A percentile compares a stretch with the other conserved stretches of the same genome.
Conservation (phyloP, 2,888 invertebrate species). For the Eutolmus rufibarbis region DNA sequence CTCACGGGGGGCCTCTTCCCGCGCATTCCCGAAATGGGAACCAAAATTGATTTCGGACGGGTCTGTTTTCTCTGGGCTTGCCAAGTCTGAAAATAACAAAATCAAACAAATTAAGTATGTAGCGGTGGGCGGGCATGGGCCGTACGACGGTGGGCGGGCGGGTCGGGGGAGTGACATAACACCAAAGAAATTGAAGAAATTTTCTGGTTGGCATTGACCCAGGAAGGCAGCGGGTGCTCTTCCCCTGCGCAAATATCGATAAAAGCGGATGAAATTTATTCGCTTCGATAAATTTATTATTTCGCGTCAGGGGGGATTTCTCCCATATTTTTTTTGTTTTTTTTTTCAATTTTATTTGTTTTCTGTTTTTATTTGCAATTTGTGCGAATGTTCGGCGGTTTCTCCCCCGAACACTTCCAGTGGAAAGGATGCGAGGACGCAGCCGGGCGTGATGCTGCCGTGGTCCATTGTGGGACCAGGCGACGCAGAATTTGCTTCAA, state of each 20-base stretch:
- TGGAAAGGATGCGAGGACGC: background rate
- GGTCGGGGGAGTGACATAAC: background rate
- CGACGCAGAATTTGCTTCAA: background rate
- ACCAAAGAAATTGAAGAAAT: background rate
- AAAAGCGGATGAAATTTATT: conserved; percentile 29
- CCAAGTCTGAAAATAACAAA: conserved; percentile 18
- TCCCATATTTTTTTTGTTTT: background rate
- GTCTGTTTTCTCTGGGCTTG: conserved; percentile 17
- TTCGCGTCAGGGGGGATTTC: background rate
- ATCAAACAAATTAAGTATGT: conserved; percentile 20
- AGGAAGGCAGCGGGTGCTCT: conserved; percentile 4
- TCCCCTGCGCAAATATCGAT: conserved; percentile 11
- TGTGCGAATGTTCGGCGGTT: background rate
- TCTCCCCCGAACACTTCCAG: background rate
- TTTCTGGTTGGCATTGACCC: conserved; percentile 15
- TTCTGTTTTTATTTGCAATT: background rate
- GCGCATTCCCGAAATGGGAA: background rate
- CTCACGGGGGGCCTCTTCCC: background rate
- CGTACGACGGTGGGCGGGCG: background rate
- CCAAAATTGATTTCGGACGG: background rate
- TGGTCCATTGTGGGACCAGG: background rate
- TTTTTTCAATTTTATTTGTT: background rate
- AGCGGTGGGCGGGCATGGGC: background rate
- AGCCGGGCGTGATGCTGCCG: background rate
- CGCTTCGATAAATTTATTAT: conserved; percentile 21